A percentile compares a stretch with the other conserved stretches of the same genome.
Evolutionary conservation across 2,113 vertebrate genomes (phyloP).

Genomic region (Poicephalus gulielmi): DNA sequence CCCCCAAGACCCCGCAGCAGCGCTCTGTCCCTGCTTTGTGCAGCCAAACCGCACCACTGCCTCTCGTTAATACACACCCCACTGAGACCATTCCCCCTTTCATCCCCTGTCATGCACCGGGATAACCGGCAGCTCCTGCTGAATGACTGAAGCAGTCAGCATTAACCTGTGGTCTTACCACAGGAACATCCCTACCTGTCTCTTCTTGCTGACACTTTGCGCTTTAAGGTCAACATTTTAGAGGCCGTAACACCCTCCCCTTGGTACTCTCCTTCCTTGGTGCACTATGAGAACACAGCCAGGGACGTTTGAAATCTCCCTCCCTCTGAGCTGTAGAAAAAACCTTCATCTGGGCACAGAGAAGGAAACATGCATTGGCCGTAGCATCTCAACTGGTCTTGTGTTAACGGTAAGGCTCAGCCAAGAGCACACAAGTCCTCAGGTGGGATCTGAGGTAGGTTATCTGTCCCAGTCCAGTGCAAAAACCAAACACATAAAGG

Average conservation of each 20-base stretch:
- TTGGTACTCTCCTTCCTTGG: neutral
- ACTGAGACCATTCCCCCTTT: neutral
- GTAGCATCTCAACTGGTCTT: neutral
- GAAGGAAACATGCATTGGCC: rapidly evolving
- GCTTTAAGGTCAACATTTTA: neutral
- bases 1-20: neutral
- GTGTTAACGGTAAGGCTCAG: rapidly evolving
- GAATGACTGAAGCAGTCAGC: neutral
- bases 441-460: rapidly evolving
- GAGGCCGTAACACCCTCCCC: rapidly evolving
- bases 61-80: neutral
- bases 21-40: neutral
- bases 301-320: neutral
- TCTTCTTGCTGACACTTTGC: neutral
- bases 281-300: rapidly evolving
- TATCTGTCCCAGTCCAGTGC: too few relatives aligned
- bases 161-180: neutral
- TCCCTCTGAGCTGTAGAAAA: neutral
- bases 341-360: rapidly evolving
- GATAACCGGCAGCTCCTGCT: neutral
- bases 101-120: rapidly evolving
- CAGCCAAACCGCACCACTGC: neutral
- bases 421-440: rapidly evolving
- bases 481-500: neutral
- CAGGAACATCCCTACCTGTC: neutral